Base-by-base conservation (phyloP, 2,888 invertebrate genomes). In the Cordilura impudica region DNA sequence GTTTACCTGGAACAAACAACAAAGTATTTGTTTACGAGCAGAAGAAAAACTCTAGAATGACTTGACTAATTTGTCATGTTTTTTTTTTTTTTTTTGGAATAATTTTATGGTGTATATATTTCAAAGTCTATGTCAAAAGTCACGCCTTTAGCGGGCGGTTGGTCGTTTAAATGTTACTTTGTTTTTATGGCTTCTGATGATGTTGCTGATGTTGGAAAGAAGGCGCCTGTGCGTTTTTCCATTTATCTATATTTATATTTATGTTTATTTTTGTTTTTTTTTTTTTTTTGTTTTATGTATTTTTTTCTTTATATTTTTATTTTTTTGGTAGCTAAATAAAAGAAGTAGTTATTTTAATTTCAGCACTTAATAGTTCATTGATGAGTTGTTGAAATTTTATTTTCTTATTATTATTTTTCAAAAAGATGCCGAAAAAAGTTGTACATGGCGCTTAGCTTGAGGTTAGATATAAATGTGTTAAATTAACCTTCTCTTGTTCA, bases 351-450 rank as follows among this genome's bases (percentile, higher is more conserved):
- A 18, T 73, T 58, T 61, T 66, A 45, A 61, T 51, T 63, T 79
- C 79, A 79, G 29, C 71, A 56, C 49, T 81, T 82, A 82, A 82
- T 81, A 49, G 82, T 76, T 53, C 35, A 76, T 76, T 82, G 82
- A 82, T 82, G 82, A 82, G 82, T 82, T 81, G 81, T 76, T 81
- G 81, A 82, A 81, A 78, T 76, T 67, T 49, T 67, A 14, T 23
- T 31, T 63, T 66, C 18, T 54, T 12, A 43, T 39, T 26, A 12
- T 53, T 21, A 5, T 23, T 2, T 56, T 14, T 6, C n/a, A 67
- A 29, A 63, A 47, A 35, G 16, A 47, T 29, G 74, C 78, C 73
- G 63, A 65, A 51, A 43, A 21, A 60, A 45, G 45, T 8, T 7
- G 1, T 19, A 56, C 26, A 45, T 72, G 79, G 79, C 79, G 79